Conservation (phyloP, 2,888 invertebrate species). For the Boloria selene region DNA sequence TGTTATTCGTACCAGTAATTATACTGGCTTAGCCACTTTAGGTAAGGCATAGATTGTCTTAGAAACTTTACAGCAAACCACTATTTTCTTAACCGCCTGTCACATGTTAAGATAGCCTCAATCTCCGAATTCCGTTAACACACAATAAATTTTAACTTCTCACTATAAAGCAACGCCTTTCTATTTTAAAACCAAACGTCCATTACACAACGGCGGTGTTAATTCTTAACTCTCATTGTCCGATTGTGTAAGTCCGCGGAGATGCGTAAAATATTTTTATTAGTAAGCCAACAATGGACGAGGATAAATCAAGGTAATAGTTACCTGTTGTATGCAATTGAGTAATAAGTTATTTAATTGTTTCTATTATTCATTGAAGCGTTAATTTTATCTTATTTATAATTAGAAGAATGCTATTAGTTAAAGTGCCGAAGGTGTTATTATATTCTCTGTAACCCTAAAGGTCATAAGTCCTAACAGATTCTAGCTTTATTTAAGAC, state of each 20-base stretch:
- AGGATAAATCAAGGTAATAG: too few species aligned
- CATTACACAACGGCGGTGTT: conserved; percentile 40
- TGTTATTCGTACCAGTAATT: conserved; percentile 16
- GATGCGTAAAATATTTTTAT: conserved; percentile 38
- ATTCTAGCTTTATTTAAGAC: conserved; percentile 13
- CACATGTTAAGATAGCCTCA: conserved; percentile 42
- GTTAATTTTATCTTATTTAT: too few species aligned
- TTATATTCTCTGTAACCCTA: background rate
- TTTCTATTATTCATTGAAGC: too few species aligned
- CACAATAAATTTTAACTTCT: conserved; percentile 42
- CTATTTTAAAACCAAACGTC: conserved; percentile 42
- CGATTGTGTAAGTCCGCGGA: conserved; percentile 35
- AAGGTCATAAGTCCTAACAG: background rate
- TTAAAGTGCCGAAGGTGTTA: background rate
- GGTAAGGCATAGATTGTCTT: conserved; percentile 17
- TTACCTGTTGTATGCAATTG: too few species aligned
- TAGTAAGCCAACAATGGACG: conserved; percentile 18
- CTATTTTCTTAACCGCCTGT: conserved; percentile 35
- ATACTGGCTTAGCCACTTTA: conserved; percentile 20
- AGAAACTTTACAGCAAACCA: conserved; percentile 25
- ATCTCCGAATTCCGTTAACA: conserved; percentile 43
- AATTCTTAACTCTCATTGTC: conserved; percentile 39
- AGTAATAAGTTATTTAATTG: too few species aligned
- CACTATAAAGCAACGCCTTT: conserved; percentile 42
- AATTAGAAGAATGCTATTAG: background rate